Evolutionary conservation across 92 coral and sea anemone species (phyloP).

Genomic region (Siderastrea radians): DNA sequence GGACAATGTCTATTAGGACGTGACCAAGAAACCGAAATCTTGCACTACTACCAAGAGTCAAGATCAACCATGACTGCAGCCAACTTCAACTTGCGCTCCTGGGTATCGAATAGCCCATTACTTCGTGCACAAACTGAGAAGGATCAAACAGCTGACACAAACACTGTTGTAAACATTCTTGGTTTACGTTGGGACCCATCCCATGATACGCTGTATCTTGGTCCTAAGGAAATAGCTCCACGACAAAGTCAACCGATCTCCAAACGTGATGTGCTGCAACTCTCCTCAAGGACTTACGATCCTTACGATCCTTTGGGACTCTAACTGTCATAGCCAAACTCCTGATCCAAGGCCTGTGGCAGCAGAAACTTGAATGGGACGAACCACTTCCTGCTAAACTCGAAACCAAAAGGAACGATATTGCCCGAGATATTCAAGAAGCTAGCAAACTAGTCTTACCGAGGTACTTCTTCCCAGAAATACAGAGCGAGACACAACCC

Average conservation of each 20-base stretch:
- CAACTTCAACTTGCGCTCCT: constrained; percentile 66
- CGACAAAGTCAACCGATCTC: constrained; percentile 9
- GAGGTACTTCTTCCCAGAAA: constrained; percentile 32
- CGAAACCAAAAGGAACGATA: neutral
- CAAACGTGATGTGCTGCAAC: constrained; percentile 60
- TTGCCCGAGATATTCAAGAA: neutral
- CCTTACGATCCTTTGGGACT: constrained; percentile 55
- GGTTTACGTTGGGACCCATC: constrained; percentile 62
- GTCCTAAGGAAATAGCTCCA: neutral
- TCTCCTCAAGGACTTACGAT: constrained; percentile 44
- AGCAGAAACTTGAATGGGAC: constrained; percentile 48
- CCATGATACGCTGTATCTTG: constrained; percentile 36
- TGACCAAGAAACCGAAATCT: constrained; percentile 28
- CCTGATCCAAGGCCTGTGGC: constrained; percentile 45
- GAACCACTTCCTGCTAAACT: constrained; percentile 39
- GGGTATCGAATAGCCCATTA: constrained; percentile 62
- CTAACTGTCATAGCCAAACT: constrained; percentile 46
- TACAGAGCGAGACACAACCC: constrained; percentile 12
- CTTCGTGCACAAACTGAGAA: constrained; percentile 28
- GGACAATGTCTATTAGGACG: constrained; percentile 57
- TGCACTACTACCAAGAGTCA: constrained; percentile 51
- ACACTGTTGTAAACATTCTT: constrained; percentile 58
- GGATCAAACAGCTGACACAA: neutral
- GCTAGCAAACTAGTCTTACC: neutral
- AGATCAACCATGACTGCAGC: constrained; percentile 56